Percentiles rank a stretch among this genome's conserved stretches.
Conservation (phyloP, 2,797 vertebrate species). For the Bradypus variegatus region DNA sequence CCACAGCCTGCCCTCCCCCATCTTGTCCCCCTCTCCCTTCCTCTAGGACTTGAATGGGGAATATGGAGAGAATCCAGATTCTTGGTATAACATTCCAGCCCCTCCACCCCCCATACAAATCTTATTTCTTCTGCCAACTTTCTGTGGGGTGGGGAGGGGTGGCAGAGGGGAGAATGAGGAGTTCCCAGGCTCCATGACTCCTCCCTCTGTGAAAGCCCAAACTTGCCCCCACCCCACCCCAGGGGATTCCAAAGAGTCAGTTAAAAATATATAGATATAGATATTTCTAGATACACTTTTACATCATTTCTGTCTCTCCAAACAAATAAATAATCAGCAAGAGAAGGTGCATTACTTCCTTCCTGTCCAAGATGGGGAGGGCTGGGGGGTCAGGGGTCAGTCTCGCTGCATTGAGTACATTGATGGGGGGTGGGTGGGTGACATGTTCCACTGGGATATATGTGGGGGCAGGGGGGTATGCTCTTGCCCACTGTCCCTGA, state of each 20-base stretch:
- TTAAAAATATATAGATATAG: constrained; percentile 70
- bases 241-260: constrained; percentile 63
- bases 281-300: constrained; percentile 69
- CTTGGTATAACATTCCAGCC: constrained; percentile 45
- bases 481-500: constrained; percentile 51
- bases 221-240: constrained; percentile 24
- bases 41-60: constrained; percentile 43
- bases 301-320: constrained; percentile 67
- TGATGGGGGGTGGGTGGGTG: background rate
- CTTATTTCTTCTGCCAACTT: constrained; percentile 38
- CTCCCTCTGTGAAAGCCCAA: background rate
- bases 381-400: background rate
- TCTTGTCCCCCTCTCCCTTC: background rate
- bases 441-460: background rate
- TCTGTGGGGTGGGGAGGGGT: background rate
- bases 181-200: constrained; percentile 45
- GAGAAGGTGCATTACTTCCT: constrained; percentile 68
- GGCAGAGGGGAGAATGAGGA: background rate
- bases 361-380: constrained; percentile 57
- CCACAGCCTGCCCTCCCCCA: background rate
- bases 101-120: constrained; percentile 25
- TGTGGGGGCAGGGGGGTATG: background rate
- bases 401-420: background rate
- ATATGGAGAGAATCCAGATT: constrained; percentile 60
- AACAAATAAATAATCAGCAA: constrained; percentile 68